phyloP scores from a whole-genome alignment of 2,888 invertebrate genomes.

The Xylophagus ater region DNA sequence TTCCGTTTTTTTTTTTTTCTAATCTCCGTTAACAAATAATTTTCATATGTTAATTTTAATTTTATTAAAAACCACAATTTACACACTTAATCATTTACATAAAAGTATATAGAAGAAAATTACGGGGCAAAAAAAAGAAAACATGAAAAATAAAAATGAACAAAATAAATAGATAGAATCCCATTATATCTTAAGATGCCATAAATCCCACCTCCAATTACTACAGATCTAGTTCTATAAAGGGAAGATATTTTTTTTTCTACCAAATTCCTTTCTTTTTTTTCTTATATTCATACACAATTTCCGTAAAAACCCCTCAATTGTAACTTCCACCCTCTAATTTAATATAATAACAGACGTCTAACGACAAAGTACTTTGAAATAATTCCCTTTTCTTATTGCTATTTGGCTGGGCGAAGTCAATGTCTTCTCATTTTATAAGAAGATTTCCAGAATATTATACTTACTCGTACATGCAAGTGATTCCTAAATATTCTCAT shows the following conservation, averaged over 20 bases:
- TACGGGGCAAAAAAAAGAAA: too few species aligned
- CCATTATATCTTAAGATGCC: too few species aligned
- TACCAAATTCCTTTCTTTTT: conserved; percentile 8
- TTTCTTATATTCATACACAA: conserved; percentile 5
- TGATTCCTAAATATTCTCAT: too few species aligned
- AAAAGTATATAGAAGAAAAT: too few species aligned
- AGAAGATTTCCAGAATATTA: conserved; percentile 3
- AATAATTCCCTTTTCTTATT: conserved; percentile 10
- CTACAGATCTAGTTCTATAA: conserved; percentile 9
- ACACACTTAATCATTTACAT: too few species aligned
- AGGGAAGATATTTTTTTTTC: conserved; percentile 10
- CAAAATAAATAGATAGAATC: too few species aligned
- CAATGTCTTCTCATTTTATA: conserved; percentile 7
- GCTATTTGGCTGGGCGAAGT: conserved; percentile 4
- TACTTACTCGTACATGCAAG: neutral
- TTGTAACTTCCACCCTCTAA: conserved; percentile 9
- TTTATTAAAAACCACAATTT: too few species aligned
- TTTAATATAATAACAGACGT: conserved; percentile 18
- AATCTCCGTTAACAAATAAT: too few species aligned
- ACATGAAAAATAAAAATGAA: too few species aligned
- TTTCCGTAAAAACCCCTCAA: conserved; percentile 1
- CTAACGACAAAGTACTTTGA: conserved; percentile 16
- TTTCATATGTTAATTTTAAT: too few species aligned
- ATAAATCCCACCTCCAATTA: conserved; percentile 14
- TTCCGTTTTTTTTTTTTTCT: too few species aligned